Percentiles rank a stretch among this genome's conserved stretches.
phyloP scores from a whole-genome alignment of 2,888 invertebrate species.

The Invenusta paracnida region DNA sequence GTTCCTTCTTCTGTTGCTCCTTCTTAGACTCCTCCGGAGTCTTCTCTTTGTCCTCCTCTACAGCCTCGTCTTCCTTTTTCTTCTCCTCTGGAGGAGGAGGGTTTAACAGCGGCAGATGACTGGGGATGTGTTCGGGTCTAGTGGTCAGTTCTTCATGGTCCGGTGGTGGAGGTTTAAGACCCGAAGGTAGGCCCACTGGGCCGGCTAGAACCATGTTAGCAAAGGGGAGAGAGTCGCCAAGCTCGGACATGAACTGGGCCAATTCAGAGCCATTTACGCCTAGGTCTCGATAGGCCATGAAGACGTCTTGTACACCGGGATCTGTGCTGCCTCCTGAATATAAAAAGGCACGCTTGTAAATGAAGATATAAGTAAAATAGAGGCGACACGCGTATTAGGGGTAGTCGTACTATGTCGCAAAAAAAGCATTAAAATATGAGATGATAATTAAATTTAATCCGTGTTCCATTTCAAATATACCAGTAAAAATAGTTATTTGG shows the following conservation, averaged over 20 bases:
- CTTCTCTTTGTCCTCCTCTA: neutral
- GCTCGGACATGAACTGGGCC: slow-evolving; percentile 15
- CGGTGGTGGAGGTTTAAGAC: neutral
- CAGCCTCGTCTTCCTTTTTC: too few species aligned
- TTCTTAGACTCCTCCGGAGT: neutral
- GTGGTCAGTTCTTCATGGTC: neutral
- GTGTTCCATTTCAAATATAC: too few species aligned
- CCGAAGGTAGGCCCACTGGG: neutral
- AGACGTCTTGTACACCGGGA: neutral
- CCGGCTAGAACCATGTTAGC: neutral
- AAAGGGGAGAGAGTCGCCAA: neutral
- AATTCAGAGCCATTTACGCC: neutral
- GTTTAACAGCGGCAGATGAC: neutral
- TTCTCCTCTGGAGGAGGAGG: neutral
- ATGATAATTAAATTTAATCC: too few species aligned
- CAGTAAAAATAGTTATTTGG: too few species aligned
- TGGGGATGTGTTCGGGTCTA: neutral
- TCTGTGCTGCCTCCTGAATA: neutral
- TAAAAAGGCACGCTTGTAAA: too few species aligned
- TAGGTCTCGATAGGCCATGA: neutral
- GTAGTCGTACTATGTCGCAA: too few species aligned
- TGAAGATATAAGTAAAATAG: too few species aligned
- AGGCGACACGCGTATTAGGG: too few species aligned
- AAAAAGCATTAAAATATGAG: too few species aligned
- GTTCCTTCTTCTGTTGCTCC: neutral